Percentiles rank a stretch among this genome's conserved stretches.
These are phyloP conservation scores for Borostomias antarcticus DNA, from an alignment of 2,797 vertebrate genomes.

Conservation along the genomic window DNA sequence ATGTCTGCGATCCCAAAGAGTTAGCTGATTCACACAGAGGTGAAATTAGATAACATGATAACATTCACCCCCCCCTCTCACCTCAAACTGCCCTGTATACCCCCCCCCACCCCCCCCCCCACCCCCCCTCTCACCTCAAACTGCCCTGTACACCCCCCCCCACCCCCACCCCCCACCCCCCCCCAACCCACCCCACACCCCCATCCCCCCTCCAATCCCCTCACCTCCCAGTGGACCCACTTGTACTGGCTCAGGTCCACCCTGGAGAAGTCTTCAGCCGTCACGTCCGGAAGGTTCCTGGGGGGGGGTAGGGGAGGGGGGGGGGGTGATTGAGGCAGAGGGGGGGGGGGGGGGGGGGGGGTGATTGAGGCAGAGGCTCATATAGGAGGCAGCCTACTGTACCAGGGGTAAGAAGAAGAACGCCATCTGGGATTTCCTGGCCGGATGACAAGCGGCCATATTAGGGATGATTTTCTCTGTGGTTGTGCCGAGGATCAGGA, in stretches of 20 bases:
- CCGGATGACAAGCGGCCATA: no score
- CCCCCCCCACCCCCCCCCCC: no score
- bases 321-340: neutral
- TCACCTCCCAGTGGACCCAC: conserved; percentile 97
- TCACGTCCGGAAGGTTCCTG: conserved; percentile 91
- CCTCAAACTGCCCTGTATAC: no score
- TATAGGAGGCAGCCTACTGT: neutral
- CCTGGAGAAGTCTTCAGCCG: conserved; percentile 82
- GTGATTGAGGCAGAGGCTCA: neutral
- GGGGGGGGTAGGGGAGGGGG: neutral
- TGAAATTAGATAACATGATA: no score
- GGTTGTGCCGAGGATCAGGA: no score
- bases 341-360: neutral
- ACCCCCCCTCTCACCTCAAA: no score
- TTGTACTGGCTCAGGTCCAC: conserved; percentile 83
- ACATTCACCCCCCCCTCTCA: no score
- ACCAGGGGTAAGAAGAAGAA: neutral
- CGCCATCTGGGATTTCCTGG: no score
- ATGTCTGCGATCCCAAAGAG: no score
- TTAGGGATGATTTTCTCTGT: no score
- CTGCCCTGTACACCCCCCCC: neutral
- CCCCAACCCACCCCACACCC: no score
- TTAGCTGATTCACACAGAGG: no score
- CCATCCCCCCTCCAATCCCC: neutral
- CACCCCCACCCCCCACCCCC: neutral